Conservation (phyloP, 2,113 vertebrate genomes). For the Myocastor coypus region DNA sequence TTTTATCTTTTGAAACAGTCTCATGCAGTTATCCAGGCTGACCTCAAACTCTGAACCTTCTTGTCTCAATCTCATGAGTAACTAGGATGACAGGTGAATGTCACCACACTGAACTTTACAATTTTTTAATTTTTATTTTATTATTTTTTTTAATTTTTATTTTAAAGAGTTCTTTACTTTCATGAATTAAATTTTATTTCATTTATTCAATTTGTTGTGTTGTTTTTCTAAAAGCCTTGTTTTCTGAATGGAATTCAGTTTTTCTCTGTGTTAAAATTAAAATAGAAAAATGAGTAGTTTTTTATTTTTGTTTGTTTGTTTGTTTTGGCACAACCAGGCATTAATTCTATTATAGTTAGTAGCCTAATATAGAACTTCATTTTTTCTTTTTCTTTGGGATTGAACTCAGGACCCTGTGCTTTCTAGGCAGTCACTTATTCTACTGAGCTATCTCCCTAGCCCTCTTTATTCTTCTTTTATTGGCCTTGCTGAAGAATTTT, state of each 20-base stretch:
- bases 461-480: neutral
- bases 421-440: too few relatives aligned
- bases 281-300: neutral
- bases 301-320: neutral
- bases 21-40: neutral
- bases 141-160: too few relatives aligned
- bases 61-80: neutral
- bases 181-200: slow-evolving; percentile 26
- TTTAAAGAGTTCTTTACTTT: neutral
- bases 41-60: neutral
- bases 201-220: neutral
- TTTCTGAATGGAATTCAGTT: neutral
- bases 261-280: neutral
- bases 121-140: too few relatives aligned
- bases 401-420: too few relatives aligned
- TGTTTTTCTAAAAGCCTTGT: neutral
- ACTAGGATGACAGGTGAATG: neutral
- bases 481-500: slow-evolving; percentile 38
- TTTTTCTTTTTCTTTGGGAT: neutral
- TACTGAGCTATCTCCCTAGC: too few relatives aligned
- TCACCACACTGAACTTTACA: neutral
- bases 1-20: neutral
- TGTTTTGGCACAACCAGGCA: neutral
- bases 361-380: slow-evolving; percentile 27
- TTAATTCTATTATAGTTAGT: slow-evolving; percentile 13